A percentile compares a stretch with the other conserved stretches of the same genome.
Conservation (phyloP, 2,888 invertebrate species). For the Operophtera brumata region DNA sequence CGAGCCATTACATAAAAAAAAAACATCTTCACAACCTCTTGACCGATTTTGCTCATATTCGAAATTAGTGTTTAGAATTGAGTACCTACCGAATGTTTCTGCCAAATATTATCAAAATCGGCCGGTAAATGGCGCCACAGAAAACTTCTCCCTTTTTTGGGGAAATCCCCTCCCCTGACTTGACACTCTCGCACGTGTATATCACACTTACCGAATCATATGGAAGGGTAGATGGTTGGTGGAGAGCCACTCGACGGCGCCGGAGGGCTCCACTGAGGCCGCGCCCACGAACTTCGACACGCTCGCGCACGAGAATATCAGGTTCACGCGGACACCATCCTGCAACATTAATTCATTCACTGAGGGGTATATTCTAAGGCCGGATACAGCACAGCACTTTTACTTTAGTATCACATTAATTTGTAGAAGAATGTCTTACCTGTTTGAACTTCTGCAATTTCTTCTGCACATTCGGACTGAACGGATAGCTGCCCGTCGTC, state of each 20-base stretch:
- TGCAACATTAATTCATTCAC: conserved; percentile 25
- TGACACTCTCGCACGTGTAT: background rate
- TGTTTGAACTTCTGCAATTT: conserved; percentile 81
- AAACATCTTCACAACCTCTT: too few relatives aligned
- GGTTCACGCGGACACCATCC: conserved; percentile 62
- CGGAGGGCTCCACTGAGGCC: conserved; percentile 46
- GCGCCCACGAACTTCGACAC: conserved; percentile 61
- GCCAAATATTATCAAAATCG: too few relatives aligned
- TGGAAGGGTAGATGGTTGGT: conserved; percentile 63
- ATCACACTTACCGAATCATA: conserved; percentile 51
- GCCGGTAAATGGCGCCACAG: too few relatives aligned
- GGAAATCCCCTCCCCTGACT: too few relatives aligned
- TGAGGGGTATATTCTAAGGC: too few relatives aligned
- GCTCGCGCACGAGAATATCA: conserved; percentile 62
- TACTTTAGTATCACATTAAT: too few relatives aligned
- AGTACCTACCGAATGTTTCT: too few relatives aligned
- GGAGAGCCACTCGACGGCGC: conserved; percentile 57
- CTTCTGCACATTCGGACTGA: conserved; percentile 81
- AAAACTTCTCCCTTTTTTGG: too few relatives aligned
- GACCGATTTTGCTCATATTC: too few relatives aligned
- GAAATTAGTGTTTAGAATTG: too few relatives aligned
- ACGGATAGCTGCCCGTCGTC: conserved; percentile 78
- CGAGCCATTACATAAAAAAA: too few relatives aligned
- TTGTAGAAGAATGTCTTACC: conserved; percentile 74
- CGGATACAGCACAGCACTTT: too few relatives aligned